These are phyloP conservation scores for Pristiophorus japonicus DNA, from an alignment of 2,113 vertebrate species.

Conservation along the genomic window DNA sequence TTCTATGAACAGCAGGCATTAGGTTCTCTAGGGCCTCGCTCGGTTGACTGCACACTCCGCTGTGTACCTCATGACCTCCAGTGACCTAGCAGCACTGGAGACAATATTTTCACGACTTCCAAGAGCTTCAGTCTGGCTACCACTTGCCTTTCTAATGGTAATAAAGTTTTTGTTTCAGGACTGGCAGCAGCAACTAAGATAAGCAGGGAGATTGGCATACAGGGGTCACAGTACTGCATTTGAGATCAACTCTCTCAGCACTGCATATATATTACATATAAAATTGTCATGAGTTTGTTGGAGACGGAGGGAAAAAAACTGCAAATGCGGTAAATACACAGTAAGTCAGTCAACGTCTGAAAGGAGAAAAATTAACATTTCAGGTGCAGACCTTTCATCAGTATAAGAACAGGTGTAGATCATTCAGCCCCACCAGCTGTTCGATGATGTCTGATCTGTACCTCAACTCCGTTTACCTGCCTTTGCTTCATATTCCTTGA, in stretches of 20 bases:
- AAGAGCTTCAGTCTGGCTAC: not conserved
- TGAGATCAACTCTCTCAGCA: not conserved
- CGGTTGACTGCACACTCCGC: not conserved
- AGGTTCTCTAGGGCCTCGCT: not conserved
- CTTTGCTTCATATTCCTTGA: not conserved
- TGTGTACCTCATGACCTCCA: not conserved
- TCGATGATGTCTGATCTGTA: not conserved
- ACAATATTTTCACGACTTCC: not conserved
- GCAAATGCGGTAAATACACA: not conserved
- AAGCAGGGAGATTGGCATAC: not conserved
- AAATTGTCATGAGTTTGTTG: not conserved
- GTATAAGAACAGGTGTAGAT: not conserved
- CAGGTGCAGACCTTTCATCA: not conserved
- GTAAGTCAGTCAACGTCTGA: not conserved
- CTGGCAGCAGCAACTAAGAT: not conserved
- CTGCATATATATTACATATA: not conserved
- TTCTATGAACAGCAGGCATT: not conserved
- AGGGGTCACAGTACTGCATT: not conserved
- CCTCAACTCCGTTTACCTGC: not conserved
- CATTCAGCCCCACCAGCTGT: not conserved
- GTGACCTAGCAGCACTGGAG: not conserved
- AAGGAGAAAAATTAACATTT: not conserved
- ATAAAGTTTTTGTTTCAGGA: not conserved
- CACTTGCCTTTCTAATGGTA: not conserved
- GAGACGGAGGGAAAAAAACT: not conserved